Conservation (phyloP, 2,888 invertebrate genomes). For the Platerodrilus igneus region DNA sequence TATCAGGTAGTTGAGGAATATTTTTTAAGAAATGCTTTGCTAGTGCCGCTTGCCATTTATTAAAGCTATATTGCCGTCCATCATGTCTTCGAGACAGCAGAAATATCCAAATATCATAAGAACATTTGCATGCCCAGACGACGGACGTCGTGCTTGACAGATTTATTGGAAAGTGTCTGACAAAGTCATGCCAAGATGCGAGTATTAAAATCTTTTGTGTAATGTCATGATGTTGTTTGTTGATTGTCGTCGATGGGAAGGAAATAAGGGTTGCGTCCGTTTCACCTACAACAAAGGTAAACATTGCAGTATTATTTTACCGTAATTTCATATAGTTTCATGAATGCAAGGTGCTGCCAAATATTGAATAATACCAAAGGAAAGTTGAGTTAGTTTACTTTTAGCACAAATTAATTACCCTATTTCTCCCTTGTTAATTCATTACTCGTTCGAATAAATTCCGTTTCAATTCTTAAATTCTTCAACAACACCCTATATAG, state of each 20-base stretch:
- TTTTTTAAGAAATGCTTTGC: slow-evolving; percentile 33
- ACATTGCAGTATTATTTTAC: slow-evolving; percentile 13
- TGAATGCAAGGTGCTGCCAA: slow-evolving; percentile 11
- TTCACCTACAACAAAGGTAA: slow-evolving; percentile 19
- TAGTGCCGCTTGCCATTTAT: slow-evolving; percentile 40
- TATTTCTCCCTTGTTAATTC: too few relatives aligned
- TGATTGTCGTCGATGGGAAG: too few relatives aligned
- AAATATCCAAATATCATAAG: slow-evolving; percentile 44
- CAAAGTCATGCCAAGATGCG: slow-evolving; percentile 28
- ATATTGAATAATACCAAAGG: slow-evolving; percentile 11
- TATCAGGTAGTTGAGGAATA: slow-evolving; percentile 26
- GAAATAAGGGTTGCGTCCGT: slow-evolving; percentile 15
- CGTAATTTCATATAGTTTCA: slow-evolving; percentile 12
- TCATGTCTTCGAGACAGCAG: slow-evolving; percentile 29
- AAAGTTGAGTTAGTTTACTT: slow-evolving; percentile 1
- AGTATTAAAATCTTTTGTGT: slow-evolving; percentile 43
- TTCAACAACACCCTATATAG: too few relatives aligned
- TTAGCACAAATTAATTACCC: slow-evolving; percentile 2
- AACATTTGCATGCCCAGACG: slow-evolving; percentile 46
- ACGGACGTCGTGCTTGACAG: slow-evolving; percentile 43
- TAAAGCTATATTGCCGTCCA: slow-evolving; percentile 39
- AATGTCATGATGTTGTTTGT: slow-evolving; percentile 30
- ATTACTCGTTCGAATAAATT: too few relatives aligned
- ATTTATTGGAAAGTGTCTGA: slow-evolving; percentile 44
- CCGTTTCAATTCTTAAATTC: too few relatives aligned